Evolutionary conservation across 2,888 invertebrate genomes (phyloP).

Genomic region (Phengaris alcon): DNA sequence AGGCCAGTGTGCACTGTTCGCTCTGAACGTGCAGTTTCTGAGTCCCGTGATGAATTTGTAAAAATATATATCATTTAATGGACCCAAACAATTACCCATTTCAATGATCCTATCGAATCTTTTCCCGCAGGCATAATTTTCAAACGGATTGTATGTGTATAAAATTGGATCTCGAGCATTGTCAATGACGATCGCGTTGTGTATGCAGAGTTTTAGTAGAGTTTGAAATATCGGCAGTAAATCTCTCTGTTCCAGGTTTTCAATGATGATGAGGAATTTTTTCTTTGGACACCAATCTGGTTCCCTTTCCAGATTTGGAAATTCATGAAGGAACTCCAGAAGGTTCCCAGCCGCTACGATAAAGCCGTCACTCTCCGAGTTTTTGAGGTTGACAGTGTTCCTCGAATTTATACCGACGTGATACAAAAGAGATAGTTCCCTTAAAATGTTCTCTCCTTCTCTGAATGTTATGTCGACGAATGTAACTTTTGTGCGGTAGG

Average conservation of each 20-base stretch:
- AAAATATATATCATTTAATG: conserved; percentile 42
- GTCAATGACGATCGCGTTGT: conserved; percentile 48
- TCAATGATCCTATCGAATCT: conserved; percentile 48
- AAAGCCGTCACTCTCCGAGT: conserved; percentile 42
- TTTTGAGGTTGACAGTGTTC: background rate
- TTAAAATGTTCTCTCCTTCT: conserved; percentile 33
- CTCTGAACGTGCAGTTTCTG: conserved; percentile 51
- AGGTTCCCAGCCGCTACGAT: conserved; percentile 42
- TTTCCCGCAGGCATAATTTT: conserved; percentile 57
- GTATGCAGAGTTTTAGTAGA: conserved; percentile 45
- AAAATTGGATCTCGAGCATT: conserved; percentile 45
- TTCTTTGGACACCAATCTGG: conserved; percentile 51
- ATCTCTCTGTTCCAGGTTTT: conserved; percentile 37
- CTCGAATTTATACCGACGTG: conserved; percentile 27
- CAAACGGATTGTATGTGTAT: conserved; percentile 57
- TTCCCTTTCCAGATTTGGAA: conserved; percentile 42
- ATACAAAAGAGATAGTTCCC: conserved; percentile 31
- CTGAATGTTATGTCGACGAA: conserved; percentile 35
- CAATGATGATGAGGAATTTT: conserved; percentile 48
- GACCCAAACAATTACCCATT: conserved; percentile 49
- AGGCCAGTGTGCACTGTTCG: conserved; percentile 50
- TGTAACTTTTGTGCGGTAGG: conserved; percentile 32
- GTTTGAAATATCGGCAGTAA: conserved; percentile 48
- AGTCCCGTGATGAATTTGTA: conserved; percentile 48
- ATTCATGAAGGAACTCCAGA: conserved; percentile 38